Evolutionary conservation across 2,888 invertebrate species (phyloP).

Genomic region (Brenthis hecate): DNA sequence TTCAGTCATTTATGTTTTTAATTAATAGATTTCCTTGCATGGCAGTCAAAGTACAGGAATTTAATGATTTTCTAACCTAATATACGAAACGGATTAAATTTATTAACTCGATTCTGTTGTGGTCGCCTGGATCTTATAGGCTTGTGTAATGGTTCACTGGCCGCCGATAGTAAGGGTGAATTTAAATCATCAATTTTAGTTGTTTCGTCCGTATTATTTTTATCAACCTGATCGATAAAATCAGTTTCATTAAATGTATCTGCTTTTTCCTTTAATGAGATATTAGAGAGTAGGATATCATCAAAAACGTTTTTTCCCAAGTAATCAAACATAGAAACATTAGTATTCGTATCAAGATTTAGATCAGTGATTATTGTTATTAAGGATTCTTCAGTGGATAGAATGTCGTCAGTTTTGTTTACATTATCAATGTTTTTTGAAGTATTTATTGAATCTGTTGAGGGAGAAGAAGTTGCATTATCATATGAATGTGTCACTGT

Average conservation of each 20-base stretch:
- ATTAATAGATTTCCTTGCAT: constrained; percentile 48
- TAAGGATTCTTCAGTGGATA: constrained; percentile 28
- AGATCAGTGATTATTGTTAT: constrained; percentile 36
- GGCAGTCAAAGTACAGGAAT: constrained; percentile 52
- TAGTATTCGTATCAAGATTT: constrained; percentile 22
- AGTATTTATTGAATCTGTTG: constrained; percentile 30
- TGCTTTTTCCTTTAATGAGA: constrained; percentile 25
- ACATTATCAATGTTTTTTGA: constrained; percentile 25
- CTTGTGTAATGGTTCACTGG: constrained; percentile 68
- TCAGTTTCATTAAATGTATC: constrained; percentile 31
- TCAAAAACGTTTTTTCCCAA: constrained; percentile 21
- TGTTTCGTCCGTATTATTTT: constrained; percentile 41
- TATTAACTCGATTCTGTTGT: constrained; percentile 63
- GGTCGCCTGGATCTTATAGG: constrained; percentile 71
- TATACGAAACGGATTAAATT: constrained; percentile 77
- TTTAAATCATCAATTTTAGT: constrained; percentile 65
- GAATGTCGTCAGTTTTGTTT: constrained; percentile 25
- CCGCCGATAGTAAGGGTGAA: constrained; percentile 73
- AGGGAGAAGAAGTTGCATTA: constrained; percentile 9
- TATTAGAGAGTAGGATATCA: constrained; percentile 13
- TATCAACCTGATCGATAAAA: constrained; percentile 40
- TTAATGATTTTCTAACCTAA: constrained; percentile 61
- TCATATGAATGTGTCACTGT: background rate
- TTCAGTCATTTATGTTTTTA: constrained; percentile 47
- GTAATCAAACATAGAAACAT: constrained; percentile 12